A percentile compares a stretch with the other conserved stretches of the same genome.
Evolutionary conservation across 2,113 vertebrate species (phyloP).

Genomic region (Larimichthys polyactis): DNA sequence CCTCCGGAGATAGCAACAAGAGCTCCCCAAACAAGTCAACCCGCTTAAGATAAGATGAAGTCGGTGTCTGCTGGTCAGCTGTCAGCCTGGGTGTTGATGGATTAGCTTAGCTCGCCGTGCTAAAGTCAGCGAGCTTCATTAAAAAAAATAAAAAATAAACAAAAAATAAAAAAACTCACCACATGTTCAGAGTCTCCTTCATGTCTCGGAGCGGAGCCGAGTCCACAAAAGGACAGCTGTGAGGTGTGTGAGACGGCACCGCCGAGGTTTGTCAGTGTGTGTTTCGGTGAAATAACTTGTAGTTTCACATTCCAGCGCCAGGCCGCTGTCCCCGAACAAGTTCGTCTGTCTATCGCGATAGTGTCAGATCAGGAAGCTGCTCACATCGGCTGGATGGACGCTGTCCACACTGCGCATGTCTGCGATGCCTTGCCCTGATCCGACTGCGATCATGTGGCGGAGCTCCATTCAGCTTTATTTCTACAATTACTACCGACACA

Average conservation of each 20-base stretch:
- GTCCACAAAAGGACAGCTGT: not conserved
- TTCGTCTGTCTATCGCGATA: conserved; percentile 76
- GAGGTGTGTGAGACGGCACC: not conserved
- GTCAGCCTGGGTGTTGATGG: conserved; percentile 77
- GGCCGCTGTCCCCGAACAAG: conserved; percentile 50
- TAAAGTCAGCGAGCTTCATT: conserved; percentile 47
- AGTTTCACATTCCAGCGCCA: conserved; percentile 75
- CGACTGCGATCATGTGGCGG: no score
- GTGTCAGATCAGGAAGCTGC: conserved; percentile 74
- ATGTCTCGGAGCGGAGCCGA: conserved; percentile 33
- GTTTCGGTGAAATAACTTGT: conserved; percentile 64
- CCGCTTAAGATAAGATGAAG: conserved; percentile 32
- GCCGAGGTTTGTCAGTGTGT: conserved; percentile 23
- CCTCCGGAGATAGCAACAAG: not conserved
- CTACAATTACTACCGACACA: not conserved
- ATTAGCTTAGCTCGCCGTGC: conserved; percentile 71
- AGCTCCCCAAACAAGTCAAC: conserved; percentile 2
- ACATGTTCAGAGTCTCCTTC: conserved; percentile 41
- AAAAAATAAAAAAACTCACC: conserved; percentile 57
- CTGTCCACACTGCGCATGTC: conserved; percentile 56
- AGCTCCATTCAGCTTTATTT: not conserved
- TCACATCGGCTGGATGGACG: conserved; percentile 19
- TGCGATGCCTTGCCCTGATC: not conserved
- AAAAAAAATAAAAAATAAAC: no score
- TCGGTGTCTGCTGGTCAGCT: conserved; percentile 69